phyloP scores from a whole-genome alignment of 1,140 invertebrate genomes.

The Gryon sp. region DNA sequence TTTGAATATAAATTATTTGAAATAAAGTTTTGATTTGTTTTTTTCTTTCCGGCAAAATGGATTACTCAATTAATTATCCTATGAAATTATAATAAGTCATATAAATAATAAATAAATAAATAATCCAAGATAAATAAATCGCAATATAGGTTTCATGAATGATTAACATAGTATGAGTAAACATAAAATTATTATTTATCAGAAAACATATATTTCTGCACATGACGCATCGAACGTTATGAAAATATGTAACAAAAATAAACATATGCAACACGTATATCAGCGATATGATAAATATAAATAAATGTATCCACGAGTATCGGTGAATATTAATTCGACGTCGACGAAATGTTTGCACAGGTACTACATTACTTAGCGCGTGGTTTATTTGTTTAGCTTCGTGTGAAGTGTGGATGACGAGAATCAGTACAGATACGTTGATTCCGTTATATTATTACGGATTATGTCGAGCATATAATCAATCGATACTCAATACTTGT shows the following conservation, averaged over 20 bases:
- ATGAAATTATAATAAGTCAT: too few species aligned
- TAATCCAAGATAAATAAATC: too few species aligned
- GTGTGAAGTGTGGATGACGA: slow-evolving; percentile 29
- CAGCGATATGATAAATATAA: slow-evolving; percentile 3
- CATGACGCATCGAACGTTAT: too few species aligned
- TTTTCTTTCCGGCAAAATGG: too few species aligned
- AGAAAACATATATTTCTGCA: too few species aligned
- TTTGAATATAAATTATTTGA: too few species aligned
- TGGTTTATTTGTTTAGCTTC: slow-evolving; percentile 40
- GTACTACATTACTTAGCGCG: slow-evolving; percentile 24
- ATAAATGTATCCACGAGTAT: slow-evolving; percentile 22
- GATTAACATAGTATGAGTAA: too few species aligned
- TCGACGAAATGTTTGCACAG: slow-evolving; percentile 16
- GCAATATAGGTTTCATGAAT: too few species aligned
- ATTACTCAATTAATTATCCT: too few species aligned
- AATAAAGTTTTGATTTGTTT: too few species aligned
- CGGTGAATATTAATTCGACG: slow-evolving; percentile 17
- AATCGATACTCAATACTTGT: slow-evolving; percentile 67
- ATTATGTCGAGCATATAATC: slow-evolving; percentile 68
- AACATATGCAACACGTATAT: not conserved
- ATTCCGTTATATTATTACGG: slow-evolving; percentile 56
- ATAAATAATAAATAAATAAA: too few species aligned
- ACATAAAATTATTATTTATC: too few species aligned
- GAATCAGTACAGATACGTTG: slow-evolving; percentile 37
- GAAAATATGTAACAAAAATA: slow-evolving; percentile 2